Evolutionary conservation across 1,140 invertebrate species (phyloP).

Genomic region (Ceratina calcarata): DNA sequence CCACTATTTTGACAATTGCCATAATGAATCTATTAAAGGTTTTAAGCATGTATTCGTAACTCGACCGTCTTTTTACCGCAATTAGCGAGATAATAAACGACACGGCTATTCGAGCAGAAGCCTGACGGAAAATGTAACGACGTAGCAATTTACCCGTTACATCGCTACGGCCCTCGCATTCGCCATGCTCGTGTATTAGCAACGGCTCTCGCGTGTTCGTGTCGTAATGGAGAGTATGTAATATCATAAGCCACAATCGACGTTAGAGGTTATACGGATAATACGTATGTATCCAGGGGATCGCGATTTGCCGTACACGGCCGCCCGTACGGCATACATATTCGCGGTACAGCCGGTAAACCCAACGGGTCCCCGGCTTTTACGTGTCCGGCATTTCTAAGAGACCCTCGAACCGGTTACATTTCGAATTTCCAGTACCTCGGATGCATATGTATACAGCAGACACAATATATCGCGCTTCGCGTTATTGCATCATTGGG

Average conservation of each 20-base stretch:
- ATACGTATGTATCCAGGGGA: conserved; percentile 66
- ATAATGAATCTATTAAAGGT: background rate
- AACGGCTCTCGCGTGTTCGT: background rate
- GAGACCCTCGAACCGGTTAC: conserved; percentile 62
- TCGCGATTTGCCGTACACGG: conserved; percentile 67
- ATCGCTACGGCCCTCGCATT: conserved; percentile 3
- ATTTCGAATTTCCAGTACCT: conserved; percentile 70
- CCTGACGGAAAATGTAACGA: conserved; percentile 58
- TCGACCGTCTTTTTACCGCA: background rate
- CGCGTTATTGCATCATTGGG: conserved; percentile 43
- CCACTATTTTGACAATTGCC: too few species aligned
- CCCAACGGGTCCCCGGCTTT: conserved; percentile 68
- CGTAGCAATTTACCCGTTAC: conserved; percentile 62
- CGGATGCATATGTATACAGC: conserved; percentile 24
- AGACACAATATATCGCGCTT: background rate
- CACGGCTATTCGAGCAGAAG: background rate
- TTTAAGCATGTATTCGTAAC: background rate
- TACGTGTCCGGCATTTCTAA: conserved; percentile 75
- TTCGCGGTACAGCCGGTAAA: conserved; percentile 68
- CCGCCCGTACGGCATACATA: conserved; percentile 60
- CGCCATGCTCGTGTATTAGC: background rate
- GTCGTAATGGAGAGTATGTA: conserved; percentile 55
- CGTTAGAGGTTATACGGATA: conserved; percentile 62
- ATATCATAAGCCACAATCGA: conserved; percentile 64
- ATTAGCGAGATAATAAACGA: conserved; percentile 44